These are phyloP conservation scores for Hippocampus kuda DNA, from an alignment of 2,797 vertebrate species.

Conservation along the genomic window DNA sequence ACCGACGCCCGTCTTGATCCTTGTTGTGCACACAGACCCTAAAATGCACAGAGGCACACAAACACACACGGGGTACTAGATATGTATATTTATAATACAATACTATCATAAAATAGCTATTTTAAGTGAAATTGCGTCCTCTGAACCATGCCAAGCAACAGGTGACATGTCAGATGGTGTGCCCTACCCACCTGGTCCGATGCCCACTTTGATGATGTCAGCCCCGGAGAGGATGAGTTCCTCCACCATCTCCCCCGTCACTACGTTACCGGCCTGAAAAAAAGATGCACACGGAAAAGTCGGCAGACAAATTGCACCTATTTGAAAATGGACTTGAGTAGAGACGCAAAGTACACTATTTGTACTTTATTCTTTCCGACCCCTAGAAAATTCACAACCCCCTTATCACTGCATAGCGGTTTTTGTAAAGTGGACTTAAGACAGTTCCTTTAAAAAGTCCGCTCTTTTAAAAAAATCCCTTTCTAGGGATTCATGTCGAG, in stretches of 20 bases:
- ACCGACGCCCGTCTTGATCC: conserved; percentile 96
- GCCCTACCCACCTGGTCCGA: conserved; percentile 72
- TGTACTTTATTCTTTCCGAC: no score
- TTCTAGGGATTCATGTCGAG: no score
- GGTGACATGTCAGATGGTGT: not conserved
- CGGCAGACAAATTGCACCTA: not conserved
- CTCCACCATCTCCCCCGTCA: conserved; percentile 98
- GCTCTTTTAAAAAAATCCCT: no score
- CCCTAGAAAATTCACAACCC: no score
- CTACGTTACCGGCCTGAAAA: conserved; percentile 90
- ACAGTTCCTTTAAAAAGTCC: no score
- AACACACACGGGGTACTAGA: no score
- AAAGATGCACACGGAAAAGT: not conserved
- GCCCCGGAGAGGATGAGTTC: conserved; percentile 95
- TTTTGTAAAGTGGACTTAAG: not conserved
- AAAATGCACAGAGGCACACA: conserved; percentile 17
- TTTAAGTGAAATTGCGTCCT: no score
- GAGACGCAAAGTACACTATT: no score
- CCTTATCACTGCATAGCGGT: no score
- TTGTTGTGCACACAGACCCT: conserved; percentile 98
- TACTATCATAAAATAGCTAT: no score
- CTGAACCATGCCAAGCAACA: not conserved
- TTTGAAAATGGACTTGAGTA: not conserved
- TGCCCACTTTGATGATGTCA: conserved; percentile 98
- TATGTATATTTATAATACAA: no score